Base-by-base conservation (phyloP, 2,888 invertebrate genomes). In the Epinotia nisella region DNA sequence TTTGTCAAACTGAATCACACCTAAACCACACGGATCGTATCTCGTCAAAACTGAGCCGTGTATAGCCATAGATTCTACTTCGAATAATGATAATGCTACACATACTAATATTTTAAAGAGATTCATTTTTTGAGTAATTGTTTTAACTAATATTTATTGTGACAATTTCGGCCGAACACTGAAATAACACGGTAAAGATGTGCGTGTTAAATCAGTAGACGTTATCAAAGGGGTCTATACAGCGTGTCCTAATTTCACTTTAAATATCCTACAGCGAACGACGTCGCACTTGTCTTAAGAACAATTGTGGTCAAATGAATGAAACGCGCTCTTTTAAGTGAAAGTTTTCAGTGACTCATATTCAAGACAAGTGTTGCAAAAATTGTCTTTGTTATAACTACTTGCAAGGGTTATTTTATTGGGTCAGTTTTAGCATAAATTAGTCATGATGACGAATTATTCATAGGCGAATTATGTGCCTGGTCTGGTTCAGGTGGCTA, bases 21-120 rank as follows among this genome's bases (percentile, higher is more conserved):
- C 92, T 60, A 92, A 78, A 10, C 89, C 89, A 76, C 93, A 93
- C 1, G 93, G 93, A 53, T 90, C 87, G 59, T 92, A 93, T 75
- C 87, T 85, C 0, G 87, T 90, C 70, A 89, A 78, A 51, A 81
- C 81, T 1, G 89, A 83, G 0, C 92, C 92, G 68, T 84, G 83
- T 56, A 92, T 76, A 10, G 90, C 80, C 87, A 92, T 86, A 3
- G 85, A 78, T 74, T 82, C 73, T 2, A 85, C 85, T 74, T 81
- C 79, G 35, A 81, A 77, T 19, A 80, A 71, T 74, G 58, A 77
- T 2, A 75, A 56, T 7, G 79, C 64, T 61, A 77, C 74, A 79
- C 70, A 72, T 74, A 75, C 70, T 74, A 80, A 58, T 78, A 51
- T 29, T 75, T 72, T 70, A 62, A 76, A 64, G 45, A 75, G 62